These are phyloP conservation scores for Erynnis tages DNA, from an alignment of 2,888 invertebrate species.

Conservation along the genomic window DNA sequence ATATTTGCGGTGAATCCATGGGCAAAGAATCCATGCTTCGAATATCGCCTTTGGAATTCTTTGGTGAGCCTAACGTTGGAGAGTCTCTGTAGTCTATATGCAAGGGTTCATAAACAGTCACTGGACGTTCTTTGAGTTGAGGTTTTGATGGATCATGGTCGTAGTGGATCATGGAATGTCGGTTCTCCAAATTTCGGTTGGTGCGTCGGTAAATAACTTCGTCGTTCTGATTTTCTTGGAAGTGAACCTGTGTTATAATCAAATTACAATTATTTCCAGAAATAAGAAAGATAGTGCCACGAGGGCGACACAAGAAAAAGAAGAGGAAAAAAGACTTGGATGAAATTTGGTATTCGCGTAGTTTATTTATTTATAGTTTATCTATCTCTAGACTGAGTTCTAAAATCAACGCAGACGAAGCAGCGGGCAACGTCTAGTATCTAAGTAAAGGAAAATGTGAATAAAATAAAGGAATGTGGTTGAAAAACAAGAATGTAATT, in stretches of 20 bases:
- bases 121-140: slow-evolving; percentile 66
- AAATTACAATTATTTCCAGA: not conserved
- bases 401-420: no score
- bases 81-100: slow-evolving; percentile 73
- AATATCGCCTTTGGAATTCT: slow-evolving; percentile 65
- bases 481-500: not conserved
- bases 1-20: slow-evolving; percentile 70
- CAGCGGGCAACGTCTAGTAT: no score
- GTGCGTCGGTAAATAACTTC: slow-evolving; percentile 68
- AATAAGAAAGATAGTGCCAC: no score
- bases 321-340: not conserved
- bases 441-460: no score
- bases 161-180: slow-evolving; percentile 78
- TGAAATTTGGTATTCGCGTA: no score
- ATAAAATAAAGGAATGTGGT: no score
- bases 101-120: slow-evolving; percentile 71
- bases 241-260: slow-evolving; percentile 73
- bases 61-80: slow-evolving; percentile 67
- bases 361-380: no score
- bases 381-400: no score
- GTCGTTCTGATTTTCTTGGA: slow-evolving; percentile 61
- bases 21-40: slow-evolving; percentile 70
- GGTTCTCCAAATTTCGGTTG: slow-evolving; percentile 66
- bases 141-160: slow-evolving; percentile 70
- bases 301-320: no score